These are phyloP conservation scores for Cossypha polioptera DNA, from an alignment of 2,797 vertebrate species.

Conservation along the genomic window DNA sequence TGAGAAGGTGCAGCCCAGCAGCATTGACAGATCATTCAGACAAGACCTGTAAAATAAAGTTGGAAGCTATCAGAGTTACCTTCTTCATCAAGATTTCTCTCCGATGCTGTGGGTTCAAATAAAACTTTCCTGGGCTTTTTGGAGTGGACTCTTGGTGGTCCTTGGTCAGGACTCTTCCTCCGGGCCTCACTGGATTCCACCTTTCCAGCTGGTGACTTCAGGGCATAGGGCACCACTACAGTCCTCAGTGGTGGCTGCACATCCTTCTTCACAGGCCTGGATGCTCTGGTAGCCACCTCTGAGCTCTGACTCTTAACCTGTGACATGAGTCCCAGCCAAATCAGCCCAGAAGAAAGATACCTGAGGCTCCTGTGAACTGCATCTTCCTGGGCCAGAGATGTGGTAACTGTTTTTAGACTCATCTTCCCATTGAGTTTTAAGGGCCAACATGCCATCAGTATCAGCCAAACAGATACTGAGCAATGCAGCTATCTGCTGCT, in stretches of 20 bases:
- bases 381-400: background rate
- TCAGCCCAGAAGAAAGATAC: background rate
- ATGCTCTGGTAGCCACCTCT: background rate
- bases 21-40: background rate
- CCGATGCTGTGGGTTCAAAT: slow-evolving; percentile 54
- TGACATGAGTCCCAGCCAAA: background rate
- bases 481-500: background rate
- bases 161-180: background rate
- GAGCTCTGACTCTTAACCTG: slow-evolving; percentile 14
- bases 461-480: background rate
- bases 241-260: background rate
- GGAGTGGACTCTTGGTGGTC: background rate
- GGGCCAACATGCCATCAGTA: background rate
- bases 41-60: background rate
- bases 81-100: slow-evolving; percentile 27
- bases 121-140: slow-evolving; percentile 63
- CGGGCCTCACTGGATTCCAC: background rate
- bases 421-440: background rate
- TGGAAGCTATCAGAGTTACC: slow-evolving; percentile 39
- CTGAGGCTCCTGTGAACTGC: background rate
- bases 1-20: background rate
- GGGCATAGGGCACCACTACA: background rate
- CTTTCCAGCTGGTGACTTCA: background rate
- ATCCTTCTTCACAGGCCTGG: background rate
- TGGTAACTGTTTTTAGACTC: background rate